Base-by-base conservation (phyloP, 1,140 invertebrate species). In the Anoplophora glabripennis region DNA sequence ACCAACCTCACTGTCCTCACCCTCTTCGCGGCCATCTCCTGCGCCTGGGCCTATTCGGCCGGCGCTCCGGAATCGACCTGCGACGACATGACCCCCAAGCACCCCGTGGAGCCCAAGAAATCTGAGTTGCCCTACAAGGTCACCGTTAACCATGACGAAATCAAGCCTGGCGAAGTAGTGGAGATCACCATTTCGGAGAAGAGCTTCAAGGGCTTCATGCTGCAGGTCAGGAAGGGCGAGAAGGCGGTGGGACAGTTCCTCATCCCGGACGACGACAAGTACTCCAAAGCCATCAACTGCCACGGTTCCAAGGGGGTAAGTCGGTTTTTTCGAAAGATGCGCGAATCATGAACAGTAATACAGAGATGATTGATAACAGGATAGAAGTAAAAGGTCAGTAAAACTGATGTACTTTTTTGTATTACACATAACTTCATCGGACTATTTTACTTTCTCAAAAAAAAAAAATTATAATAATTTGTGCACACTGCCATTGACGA, bases 151-250 rank as follows among this genome's bases (percentile, higher is more conserved):
- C 73, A 71, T 12, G 71, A 61, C 4, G 59, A 58, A 33, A 68
- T 77, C n/a, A 66, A 67, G 41, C 21, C 65, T 1, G 70, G 71
- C 7, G 71, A 72, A 34, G 55, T 59, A 12, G 62, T 76, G 1
- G 65, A 73, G 7, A 69, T 78, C 14, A 74, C 66, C 1, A 64
- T 78, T 42, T 56, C 56, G 7, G 65, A 59, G 21, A 67, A 66
- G 33, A 54, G 51, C 5, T 79, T 78, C 64, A 77, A 78, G 62
- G 77, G 78, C 40, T 78, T 76, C 64, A 63, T 79, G 10, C 5
- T 80, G 1, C 72, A 80, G 65, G 76, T 75, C 10, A 68, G 77
- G 45, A 64, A 72, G 14, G 67, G 62, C 0, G 51, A 73, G 3
- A 64, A 68, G 4, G 71, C 74, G n/a, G 65, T 79, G 3, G 78